phyloP scores from a whole-genome alignment of 2,888 invertebrate genomes.

The Eucera pruinosa region DNA sequence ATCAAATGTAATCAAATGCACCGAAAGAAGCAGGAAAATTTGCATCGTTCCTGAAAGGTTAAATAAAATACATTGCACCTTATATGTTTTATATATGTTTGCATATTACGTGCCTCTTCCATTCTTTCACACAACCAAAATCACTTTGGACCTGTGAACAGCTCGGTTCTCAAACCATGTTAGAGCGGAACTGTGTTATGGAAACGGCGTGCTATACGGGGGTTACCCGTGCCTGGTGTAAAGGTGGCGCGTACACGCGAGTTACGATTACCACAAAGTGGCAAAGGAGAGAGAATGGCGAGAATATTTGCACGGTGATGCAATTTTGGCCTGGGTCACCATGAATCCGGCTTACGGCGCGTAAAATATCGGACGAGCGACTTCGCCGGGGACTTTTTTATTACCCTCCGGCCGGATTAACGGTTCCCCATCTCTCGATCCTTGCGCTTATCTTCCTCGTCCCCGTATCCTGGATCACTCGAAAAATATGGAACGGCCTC shows the following conservation, averaged over 20 bases:
- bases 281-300: slow-evolving; percentile 25
- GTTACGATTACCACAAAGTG: slow-evolving; percentile 25
- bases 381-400: slow-evolving; percentile 59
- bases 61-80: too few species aligned
- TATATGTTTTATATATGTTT: too few species aligned
- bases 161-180: too few species aligned
- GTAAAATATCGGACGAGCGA: slow-evolving; percentile 61
- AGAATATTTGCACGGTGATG: slow-evolving; percentile 53
- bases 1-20: too few species aligned
- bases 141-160: too few species aligned
- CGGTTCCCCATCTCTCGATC: slow-evolving; percentile 53
- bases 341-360: slow-evolving; percentile 59
- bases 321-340: slow-evolving; percentile 55
- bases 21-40: too few species aligned
- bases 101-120: too few species aligned
- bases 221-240: not conserved
- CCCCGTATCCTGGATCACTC: slow-evolving; percentile 56
- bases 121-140: too few species aligned
- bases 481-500: slow-evolving; percentile 61
- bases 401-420: slow-evolving; percentile 57
- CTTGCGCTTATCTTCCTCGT: slow-evolving; percentile 52
- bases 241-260: not conserved
- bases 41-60: too few species aligned
- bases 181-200: too few species aligned
- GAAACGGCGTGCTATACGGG: too few species aligned